These are phyloP conservation scores for Dolichopus griseipennis DNA, from an alignment of 2,888 invertebrate species.

Conservation along the genomic window DNA sequence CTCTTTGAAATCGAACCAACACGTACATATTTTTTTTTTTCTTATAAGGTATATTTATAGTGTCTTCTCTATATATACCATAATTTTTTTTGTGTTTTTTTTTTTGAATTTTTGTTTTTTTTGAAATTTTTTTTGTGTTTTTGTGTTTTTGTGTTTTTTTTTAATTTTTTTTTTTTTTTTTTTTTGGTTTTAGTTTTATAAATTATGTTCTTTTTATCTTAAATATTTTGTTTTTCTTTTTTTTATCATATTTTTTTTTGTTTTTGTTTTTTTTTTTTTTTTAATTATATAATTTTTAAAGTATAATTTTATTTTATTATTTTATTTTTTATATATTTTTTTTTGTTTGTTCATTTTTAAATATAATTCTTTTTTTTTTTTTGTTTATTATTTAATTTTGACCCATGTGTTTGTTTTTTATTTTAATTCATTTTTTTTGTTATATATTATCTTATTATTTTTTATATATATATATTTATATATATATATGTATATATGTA, in stretches of 20 bases:
- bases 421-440: constrained; percentile 20
- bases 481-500: constrained; percentile 14
- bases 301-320: constrained; percentile 20
- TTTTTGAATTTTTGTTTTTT: constrained; percentile 19
- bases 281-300: constrained; percentile 1
- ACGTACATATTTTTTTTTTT: constrained; percentile 29
- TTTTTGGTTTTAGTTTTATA: constrained; percentile 22
- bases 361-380: constrained; percentile 15
- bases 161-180: constrained; percentile 21
- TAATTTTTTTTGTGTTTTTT: constrained; percentile 24
- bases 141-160: constrained; percentile 20
- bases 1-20: constrained; percentile 32
- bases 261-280: neutral
- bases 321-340: constrained; percentile 19
- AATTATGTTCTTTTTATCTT: constrained; percentile 23
- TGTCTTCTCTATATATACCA: constrained; percentile 27
- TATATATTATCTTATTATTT: constrained; percentile 19
- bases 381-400: constrained; percentile 21
- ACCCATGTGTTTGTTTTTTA: constrained; percentile 21
- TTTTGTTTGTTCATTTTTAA: constrained; percentile 10
- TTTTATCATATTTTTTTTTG: constrained; percentile 19
- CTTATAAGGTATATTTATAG: constrained; percentile 28
- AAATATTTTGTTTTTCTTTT: constrained; percentile 22
- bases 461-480: constrained; percentile 16
- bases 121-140: constrained; percentile 24